Conservation (phyloP, 2,797 vertebrate genomes). For the Halcyon chelicuti region DNA sequence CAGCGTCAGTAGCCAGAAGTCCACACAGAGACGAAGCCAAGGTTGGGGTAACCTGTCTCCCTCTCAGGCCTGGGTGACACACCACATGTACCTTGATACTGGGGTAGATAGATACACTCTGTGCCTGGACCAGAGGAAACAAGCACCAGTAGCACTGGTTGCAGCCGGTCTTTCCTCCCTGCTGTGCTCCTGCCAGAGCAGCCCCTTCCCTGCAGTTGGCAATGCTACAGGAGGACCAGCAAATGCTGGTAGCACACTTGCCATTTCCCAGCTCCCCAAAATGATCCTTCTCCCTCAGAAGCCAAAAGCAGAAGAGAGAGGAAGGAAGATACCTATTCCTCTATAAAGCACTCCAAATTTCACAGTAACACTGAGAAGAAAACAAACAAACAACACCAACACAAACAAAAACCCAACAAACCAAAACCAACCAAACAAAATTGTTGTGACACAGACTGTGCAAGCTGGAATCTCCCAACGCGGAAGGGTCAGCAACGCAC, state of each 20-base stretch:
- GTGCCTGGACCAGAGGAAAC: not conserved
- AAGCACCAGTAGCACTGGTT: not conserved
- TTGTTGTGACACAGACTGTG: rapidly evolving
- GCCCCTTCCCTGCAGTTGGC: not conserved
- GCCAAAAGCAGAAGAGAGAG: not conserved
- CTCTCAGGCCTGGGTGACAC: not conserved
- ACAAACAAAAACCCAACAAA: too few relatives aligned
- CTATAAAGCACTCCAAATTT: not conserved
- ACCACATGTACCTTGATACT: not conserved
- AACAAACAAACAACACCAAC: not conserved
- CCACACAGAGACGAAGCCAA: not conserved
- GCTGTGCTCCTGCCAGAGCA: not conserved
- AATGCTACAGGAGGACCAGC: not conserved
- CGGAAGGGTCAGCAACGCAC: rapidly evolving
- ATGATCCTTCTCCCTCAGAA: not conserved
- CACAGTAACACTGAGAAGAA: not conserved
- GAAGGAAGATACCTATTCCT: not conserved
- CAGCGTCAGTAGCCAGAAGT: not conserved
- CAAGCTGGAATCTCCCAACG: not conserved
- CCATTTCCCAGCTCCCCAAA: not conserved
- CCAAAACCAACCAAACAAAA: not conserved
- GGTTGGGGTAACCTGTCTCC: not conserved
- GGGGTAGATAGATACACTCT: not conserved
- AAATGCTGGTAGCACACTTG: not conserved
- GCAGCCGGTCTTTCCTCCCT: not conserved